Percentiles rank a stretch among this genome's conserved stretches.
phyloP scores from a whole-genome alignment of 2,113 vertebrate genomes.

The Silurus glanis region DNA sequence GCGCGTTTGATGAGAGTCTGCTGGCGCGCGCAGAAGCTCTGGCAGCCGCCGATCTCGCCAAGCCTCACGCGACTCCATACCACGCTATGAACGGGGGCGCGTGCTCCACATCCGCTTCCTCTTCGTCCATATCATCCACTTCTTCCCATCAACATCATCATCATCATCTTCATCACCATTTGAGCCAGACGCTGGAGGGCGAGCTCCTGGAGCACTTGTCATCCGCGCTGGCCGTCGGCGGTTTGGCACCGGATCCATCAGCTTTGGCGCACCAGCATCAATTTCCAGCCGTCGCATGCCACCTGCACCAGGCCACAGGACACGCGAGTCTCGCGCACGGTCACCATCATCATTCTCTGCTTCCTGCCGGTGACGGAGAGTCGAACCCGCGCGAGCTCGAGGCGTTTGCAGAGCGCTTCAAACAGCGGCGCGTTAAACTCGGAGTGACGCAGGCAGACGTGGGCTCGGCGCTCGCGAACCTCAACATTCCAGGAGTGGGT shows the following conservation, averaged over 20 bases:
- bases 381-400: constrained; percentile 98
- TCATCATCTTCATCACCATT: constrained; percentile 91
- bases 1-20: constrained; percentile 99
- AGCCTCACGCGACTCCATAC: constrained; percentile 94
- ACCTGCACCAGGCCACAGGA: constrained; percentile 90
- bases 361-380: constrained; percentile 90
- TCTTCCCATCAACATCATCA: constrained; percentile 81
- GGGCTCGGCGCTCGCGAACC: constrained; percentile 91
- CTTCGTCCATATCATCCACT: constrained; percentile 83
- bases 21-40: constrained; percentile 99
- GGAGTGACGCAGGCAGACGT: constrained; percentile 97
- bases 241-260: constrained; percentile 85
- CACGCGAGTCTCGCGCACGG: constrained; percentile 75
- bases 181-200: constrained; percentile 90
- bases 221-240: constrained; percentile 91
- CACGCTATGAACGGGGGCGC: constrained; percentile 98
- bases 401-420: constrained; percentile 97
- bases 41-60: constrained; percentile 76
- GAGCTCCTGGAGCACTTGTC: constrained; percentile 94
- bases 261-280: constrained; percentile 81
- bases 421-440: constrained; percentile 97
- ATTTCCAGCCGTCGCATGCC: constrained; percentile 88
- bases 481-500: constrained; percentile 97
- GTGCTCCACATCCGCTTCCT: constrained; percentile 81
- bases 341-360: constrained; percentile 66